Base-by-base conservation (phyloP, 2,888 invertebrate genomes). In the Chrysolina haemoptera region DNA sequence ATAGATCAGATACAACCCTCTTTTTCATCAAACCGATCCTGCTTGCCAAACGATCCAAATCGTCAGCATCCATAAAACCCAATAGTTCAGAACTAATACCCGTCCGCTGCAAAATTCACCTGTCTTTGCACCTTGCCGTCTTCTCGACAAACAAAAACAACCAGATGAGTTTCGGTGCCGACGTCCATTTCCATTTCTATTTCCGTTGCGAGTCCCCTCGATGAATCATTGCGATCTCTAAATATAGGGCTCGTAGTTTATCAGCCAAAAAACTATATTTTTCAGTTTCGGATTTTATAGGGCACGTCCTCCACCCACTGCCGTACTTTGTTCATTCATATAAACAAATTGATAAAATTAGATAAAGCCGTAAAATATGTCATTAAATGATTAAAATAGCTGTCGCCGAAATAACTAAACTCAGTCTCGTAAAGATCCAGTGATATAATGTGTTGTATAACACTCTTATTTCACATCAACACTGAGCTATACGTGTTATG, bases 341-440 rank as follows among this genome's bases (percentile, higher is more conserved):
- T 70, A 67, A 68, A 74, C 73, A 67, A 67, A 50, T 70, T 43
- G 66, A 43, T 70, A 70, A 74, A 74, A 74, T 74, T 74, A 74
- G 73, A 74, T 12, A 20, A 50, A 73, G 41, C 65, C 69, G 48
- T 73, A 65, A 74, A 67, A 74, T 66, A 62, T 62, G 62, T 70
- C 66, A 55, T 74, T 50, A 70, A 73, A 74, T 74, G 67, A 70
- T 74, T 67, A 53, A 74, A 67, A 64, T 63, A 64, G 48, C 18
- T 64, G 35, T 55, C 27, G 14, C 27, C 46, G 14, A 62, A 43
- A 27, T 59, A 22, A 22, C 8, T 62, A 43, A 43, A 69, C 35
- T 16, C 62, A n/a, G 40, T 1, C 59, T 59, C 22, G 59, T 35
- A n/a, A 35, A 22, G 16, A n/a, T 41, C 43, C 48, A 16, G 50